A percentile compares a stretch with the other conserved stretches of the same genome.
Evolutionary conservation across 2,113 vertebrate genomes (phyloP).

Genomic region (Takifugu flavidus): DNA sequence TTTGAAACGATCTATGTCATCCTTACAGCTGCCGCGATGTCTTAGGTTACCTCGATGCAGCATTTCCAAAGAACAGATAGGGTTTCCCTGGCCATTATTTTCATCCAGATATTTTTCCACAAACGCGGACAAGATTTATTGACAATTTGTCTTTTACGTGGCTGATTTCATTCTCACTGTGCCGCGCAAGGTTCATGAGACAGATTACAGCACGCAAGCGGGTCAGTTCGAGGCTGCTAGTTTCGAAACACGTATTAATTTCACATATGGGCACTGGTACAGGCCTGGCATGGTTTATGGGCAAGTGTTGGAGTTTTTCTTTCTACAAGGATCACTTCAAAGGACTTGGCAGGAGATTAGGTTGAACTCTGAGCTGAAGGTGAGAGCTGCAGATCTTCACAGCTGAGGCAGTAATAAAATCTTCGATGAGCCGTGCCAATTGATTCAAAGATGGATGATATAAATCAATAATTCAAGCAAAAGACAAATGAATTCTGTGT

Average conservation of each 20-base stretch:
- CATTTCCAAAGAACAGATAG: conserved; percentile 56
- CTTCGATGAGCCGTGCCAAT: conserved; percentile 2
- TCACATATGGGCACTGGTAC: conserved; percentile 50
- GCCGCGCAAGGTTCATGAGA: conserved; percentile 12
- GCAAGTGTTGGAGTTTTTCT: conserved; percentile 50
- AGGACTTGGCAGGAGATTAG: conserved; percentile 48
- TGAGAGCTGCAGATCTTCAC: conserved; percentile 54
- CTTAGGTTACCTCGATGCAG: conserved; percentile 70
- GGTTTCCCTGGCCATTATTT: conserved; percentile 57
- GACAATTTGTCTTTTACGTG: conserved; percentile 40
- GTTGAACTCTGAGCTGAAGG: conserved; percentile 53
- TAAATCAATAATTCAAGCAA: neutral
- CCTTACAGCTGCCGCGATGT: conserved; percentile 67
- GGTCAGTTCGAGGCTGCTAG: conserved; percentile 13
- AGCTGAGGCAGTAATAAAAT: conserved; percentile 35
- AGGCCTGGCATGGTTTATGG: conserved; percentile 54
- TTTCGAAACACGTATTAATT: conserved; percentile 53
- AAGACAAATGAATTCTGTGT: neutral
- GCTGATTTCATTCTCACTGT: conserved; percentile 12
- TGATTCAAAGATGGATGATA: conserved; percentile 18
- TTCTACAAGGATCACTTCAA: conserved; percentile 63
- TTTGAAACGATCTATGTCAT: conserved; percentile 61
- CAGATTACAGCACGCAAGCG: neutral
- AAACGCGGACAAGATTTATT: conserved; percentile 58
- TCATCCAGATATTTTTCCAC: conserved; percentile 57